Evolutionary conservation across 64 coral and sea anemone species (phyloP), one percentile per base, ranked within the genome.

Genomic region (Actinia equina): DNA sequence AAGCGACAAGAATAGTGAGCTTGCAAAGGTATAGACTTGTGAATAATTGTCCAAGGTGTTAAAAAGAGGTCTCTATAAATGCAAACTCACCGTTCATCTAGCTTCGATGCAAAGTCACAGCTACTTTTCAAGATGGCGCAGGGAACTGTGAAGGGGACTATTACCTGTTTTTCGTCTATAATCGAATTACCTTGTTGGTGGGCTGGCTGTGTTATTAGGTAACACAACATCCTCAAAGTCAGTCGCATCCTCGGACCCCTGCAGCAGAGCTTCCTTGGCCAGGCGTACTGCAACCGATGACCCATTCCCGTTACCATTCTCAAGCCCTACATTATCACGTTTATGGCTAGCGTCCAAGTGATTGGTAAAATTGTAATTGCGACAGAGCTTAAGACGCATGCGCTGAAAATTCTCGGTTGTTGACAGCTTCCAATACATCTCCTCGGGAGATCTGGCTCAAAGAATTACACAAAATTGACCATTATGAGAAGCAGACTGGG

Each of bases 381-480:
- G 97, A 20, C 87, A 92, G 12, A 99, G 61, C 69, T 95, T 99
- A 27, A 99, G 83, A 42, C 97, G 93, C 97, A 99, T 99, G 88
- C 97, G 93, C 12, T 94, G 93, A 82, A 99, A 95, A 6, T 89
- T 99, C 64, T 99, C 97, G 6, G 85, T 91, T 77, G 91, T 91
- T 16, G 97, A 95, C 19, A 99, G 89, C 79, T 99, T 99, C 97
- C 97, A 99, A 52, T 93, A 83, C 22, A 79, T 49, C 86, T 96
- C 88, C 20, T 59, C 23, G 18, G 90, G 78, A 43, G 65, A 82
- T 76, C 94, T 96, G 91, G 43, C 43, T 56, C n/a, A 41, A 10
- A 71, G 25, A 41, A 37, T 2, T 4, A 74, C 41, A 10, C 7
- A 74, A 74, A 60, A 2, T 49, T 2, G 17, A 15, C n/a, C n/a